Evolutionary conservation across 2,113 vertebrate species (phyloP).

Genomic region (Micronycteris hirsuta): DNA sequence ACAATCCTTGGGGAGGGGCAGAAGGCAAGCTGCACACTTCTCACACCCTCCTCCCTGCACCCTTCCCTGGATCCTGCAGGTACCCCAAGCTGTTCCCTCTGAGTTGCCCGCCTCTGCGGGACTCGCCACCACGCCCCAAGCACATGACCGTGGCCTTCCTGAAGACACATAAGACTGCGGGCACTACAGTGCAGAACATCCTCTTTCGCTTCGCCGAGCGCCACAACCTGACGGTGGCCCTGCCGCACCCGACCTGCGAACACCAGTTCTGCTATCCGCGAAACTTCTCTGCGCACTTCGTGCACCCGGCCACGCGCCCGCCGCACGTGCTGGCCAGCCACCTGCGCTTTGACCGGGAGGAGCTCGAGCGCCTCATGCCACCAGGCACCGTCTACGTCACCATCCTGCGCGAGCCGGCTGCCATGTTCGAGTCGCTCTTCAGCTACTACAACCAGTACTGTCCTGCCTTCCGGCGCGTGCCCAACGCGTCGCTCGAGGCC

Average conservation of each 20-base stretch:
- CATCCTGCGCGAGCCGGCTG: conserved; percentile 87
- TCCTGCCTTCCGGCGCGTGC: conserved; percentile 85
- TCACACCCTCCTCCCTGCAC: background rate
- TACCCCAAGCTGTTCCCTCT: conserved; percentile 78
- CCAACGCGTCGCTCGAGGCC: conserved; percentile 85
- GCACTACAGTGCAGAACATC: conserved; percentile 90
- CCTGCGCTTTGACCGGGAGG: conserved; percentile 84
- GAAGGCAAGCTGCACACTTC: background rate
- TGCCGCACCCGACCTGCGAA: conserved; percentile 84
- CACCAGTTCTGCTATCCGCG: conserved; percentile 92
- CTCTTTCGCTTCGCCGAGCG: conserved; percentile 90
- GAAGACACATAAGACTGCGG: conserved; percentile 92
- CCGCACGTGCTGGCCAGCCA: conserved; percentile 87
- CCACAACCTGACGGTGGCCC: conserved; percentile 88
- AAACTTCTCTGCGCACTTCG: conserved; percentile 84
- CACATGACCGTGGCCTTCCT: conserved; percentile 88
- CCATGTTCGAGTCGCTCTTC: conserved; percentile 92
- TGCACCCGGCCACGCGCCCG: conserved; percentile 86
- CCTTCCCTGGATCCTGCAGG: conserved; percentile 68
- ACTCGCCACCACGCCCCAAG: conserved; percentile 75
- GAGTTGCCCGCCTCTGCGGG: conserved; percentile 70
- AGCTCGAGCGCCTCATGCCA: conserved; percentile 85
- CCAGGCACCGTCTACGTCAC: conserved; percentile 87
- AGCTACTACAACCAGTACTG: conserved; percentile 89
- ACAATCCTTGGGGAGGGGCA: background rate